Evolutionary conservation across 1,140 invertebrate species (phyloP), one percentile per base, ranked within the genome.

Genomic region (Gryon sp.): DNA sequence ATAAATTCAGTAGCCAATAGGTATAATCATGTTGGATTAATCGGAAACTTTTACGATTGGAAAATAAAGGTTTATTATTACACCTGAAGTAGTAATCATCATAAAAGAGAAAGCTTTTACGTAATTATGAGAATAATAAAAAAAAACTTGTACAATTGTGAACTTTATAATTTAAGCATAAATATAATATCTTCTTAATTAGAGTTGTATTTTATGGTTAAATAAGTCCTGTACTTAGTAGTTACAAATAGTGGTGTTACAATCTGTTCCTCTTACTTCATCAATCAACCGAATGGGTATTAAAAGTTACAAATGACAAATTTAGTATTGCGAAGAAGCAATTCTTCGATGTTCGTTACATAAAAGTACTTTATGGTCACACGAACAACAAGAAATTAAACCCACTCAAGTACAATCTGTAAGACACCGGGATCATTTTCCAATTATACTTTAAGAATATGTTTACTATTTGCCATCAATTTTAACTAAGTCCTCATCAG

Each of bases 301-400:
- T 63, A 43, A 43, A 53, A 32, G 46, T 65, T 53, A 65, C 46
- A 53, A 32, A 53, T 34, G 48, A 65, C 36, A 38, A 19, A 63
- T 52, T 63, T 63, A 41, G 16, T 43, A 52, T 38, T 36, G 41
- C 36, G 46, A 52, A 52, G 55, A 60, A 60, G n/a, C n/a, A n/a
- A n/a, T n/a, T n/a, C n/a, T n/a, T n/a, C n/a, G n/a, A n/a, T n/a
- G n/a, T n/a, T n/a, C n/a, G n/a, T n/a, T n/a, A n/a, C n/a, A n/a
- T n/a, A n/a, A n/a, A n/a, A n/a, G n/a, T n/a, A n/a, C n/a, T n/a
- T n/a, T n/a, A n/a, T n/a, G n/a, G n/a, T n/a, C n/a, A n/a, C n/a
- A n/a, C n/a, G n/a, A n/a, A 12, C 7, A 41, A 28, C 14, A 50
- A 38, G 24, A 50, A 63, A 63, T 50, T 50, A 52, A 43, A 43